Conservation (phyloP, 2,113 vertebrate genomes). For the Chiloscyllium plagiosum region DNA sequence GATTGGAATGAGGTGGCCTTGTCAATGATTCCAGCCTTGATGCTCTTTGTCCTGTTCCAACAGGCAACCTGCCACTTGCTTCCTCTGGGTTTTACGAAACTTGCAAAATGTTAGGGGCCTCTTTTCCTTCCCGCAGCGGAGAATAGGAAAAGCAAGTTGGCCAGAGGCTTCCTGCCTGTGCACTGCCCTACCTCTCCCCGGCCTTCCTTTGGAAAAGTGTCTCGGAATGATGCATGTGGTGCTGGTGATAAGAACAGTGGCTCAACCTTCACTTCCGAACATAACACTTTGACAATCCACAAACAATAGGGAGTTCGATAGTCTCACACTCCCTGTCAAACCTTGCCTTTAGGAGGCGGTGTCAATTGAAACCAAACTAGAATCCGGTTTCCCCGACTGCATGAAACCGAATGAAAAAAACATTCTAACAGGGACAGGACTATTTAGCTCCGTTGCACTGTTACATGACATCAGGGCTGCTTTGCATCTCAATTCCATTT, state of each 20-base stretch:
- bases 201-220: constrained; percentile 12
- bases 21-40: not conserved
- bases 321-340: not conserved
- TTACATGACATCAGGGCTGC: not conserved
- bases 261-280: constrained; percentile 7
- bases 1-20: not conserved
- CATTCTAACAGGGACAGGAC: not conserved
- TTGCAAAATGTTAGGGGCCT: not conserved
- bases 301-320: too few relatives aligned
- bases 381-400: not conserved
- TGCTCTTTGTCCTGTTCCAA: too few relatives aligned
- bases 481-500: not conserved
- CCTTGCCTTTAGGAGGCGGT: not conserved
- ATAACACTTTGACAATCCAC: not conserved
- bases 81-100: not conserved
- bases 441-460: not conserved
- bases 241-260: not conserved
- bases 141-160: not conserved
- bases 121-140: not conserved
- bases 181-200: not conserved
- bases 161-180: not conserved
- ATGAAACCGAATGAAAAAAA: not conserved
- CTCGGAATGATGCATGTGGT: not conserved
- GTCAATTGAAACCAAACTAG: not conserved
- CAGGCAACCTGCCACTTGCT: not conserved